Conservation (phyloP, 2,888 invertebrate genomes). For the Lasioglossum oenotherae region DNA sequence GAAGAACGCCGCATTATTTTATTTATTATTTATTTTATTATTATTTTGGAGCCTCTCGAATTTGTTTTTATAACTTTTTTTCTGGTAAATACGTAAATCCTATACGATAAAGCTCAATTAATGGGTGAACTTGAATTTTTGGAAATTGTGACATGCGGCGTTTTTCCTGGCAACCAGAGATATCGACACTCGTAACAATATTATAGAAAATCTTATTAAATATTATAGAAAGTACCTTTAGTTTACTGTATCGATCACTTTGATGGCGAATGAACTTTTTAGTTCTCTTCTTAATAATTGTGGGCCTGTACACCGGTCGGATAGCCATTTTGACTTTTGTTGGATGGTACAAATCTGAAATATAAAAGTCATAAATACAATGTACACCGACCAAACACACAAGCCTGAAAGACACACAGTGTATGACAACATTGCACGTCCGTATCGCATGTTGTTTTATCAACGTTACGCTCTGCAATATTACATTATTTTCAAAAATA, state of each 20-base stretch:
- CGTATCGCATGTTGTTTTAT: conserved; percentile 11
- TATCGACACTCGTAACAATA: background rate
- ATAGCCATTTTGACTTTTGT: conserved; percentile 90
- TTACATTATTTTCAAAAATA: conserved; percentile 51
- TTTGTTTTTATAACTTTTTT: too few relatives aligned
- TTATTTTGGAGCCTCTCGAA: too few relatives aligned
- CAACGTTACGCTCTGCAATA: background rate
- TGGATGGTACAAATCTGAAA: conserved; percentile 16
- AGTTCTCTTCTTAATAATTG: conserved; percentile 98
- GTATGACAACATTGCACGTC: conserved; percentile 13
- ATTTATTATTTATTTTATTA: too few relatives aligned
- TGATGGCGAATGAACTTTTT: conserved; percentile 99
- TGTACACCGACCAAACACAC: conserved; percentile 9
- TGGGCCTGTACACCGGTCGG: conserved; percentile 94
- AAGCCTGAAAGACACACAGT: background rate
- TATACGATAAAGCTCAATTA: too few relatives aligned
- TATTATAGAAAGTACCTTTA: conserved; percentile 87
- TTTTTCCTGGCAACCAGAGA: too few relatives aligned
- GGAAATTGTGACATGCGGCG: too few relatives aligned
- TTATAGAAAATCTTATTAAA: conserved; percentile 3
- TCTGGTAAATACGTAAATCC: too few relatives aligned
- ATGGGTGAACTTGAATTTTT: too few relatives aligned
- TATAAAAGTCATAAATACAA: conserved; percentile 23
- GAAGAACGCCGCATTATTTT: too few relatives aligned
- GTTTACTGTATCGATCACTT: conserved; percentile 98